Evolutionary conservation across 2,888 invertebrate species (phyloP).

Genomic region (Melolontha melolontha): DNA sequence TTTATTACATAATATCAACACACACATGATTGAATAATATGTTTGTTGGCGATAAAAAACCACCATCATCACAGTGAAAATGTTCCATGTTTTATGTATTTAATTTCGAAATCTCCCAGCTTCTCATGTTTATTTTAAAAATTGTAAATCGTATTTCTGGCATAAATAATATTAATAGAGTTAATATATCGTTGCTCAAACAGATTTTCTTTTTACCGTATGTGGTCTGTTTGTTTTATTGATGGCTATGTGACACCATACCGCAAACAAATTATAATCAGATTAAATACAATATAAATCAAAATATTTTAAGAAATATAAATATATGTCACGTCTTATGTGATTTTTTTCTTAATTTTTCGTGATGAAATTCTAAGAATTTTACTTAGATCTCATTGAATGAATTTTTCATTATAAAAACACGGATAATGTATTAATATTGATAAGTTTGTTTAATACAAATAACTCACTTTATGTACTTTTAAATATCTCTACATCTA

Average conservation of each 20-base stretch:
- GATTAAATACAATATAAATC: constrained; percentile 37
- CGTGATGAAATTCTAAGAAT: background rate
- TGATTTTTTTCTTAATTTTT: constrained; percentile 3
- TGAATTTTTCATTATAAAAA: no score
- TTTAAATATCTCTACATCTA: no score
- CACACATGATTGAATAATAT: constrained; percentile 23
- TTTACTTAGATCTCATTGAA: no score
- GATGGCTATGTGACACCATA: constrained; percentile 30
- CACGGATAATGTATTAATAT: no score
- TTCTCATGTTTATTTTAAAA: constrained; percentile 27
- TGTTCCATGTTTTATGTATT: constrained; percentile 17
- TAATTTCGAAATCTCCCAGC: constrained; percentile 22
- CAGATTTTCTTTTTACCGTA: constrained; percentile 23
- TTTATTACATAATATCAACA: constrained; percentile 38
- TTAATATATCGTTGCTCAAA: constrained; percentile 34
- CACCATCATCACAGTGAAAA: constrained; percentile 3
- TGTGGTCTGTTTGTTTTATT: constrained; percentile 25
- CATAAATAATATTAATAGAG: constrained; percentile 29
- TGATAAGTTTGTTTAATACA: no score
- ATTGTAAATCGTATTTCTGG: constrained; percentile 24
- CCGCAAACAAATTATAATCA: constrained; percentile 36
- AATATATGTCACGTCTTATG: constrained; percentile 7
- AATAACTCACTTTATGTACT: no score
- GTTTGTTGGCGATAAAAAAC: constrained; percentile 21
- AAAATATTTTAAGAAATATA: constrained; percentile 9